phyloP scores from a whole-genome alignment of 2,797 vertebrate genomes.

The Schizopygopsis malacanthus region DNA sequence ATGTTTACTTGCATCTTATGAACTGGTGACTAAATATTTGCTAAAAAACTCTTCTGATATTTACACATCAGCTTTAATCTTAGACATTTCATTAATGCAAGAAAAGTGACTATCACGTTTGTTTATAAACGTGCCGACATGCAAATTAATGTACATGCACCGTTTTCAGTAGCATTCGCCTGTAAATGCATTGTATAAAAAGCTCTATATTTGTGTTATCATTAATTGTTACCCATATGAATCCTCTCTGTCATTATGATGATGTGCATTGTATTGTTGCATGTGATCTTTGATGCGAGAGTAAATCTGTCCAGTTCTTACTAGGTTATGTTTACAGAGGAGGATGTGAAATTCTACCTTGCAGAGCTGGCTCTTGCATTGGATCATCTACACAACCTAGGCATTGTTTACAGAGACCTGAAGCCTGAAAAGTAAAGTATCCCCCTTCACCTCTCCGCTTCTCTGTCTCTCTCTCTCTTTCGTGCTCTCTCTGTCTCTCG shows the following conservation, averaged over 20 bases:
- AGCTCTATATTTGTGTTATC: not conserved
- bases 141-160: not conserved
- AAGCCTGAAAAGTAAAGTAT: conserved; percentile 99
- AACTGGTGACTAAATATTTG: not conserved
- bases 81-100: not conserved
- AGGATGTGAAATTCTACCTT: conserved; percentile 99
- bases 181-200: not conserved
- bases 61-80: no score
- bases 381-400: conserved; percentile 98
- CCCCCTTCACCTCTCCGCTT: conserved; percentile 11
- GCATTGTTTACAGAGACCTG: conserved; percentile 99
- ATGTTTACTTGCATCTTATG: not conserved
- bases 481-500: no score
- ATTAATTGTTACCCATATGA: no score
- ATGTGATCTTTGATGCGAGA: conserved; percentile 80
- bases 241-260: conserved; percentile 55
- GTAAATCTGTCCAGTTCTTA: conserved; percentile 98
- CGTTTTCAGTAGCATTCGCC: not conserved
- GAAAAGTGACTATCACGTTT: not conserved
- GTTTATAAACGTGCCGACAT: not conserved
- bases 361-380: conserved; percentile 98
- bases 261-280: conserved; percentile 61
- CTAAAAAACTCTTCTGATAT: no score
- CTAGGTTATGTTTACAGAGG: conserved; percentile 99
- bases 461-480: no score